Percentiles rank a stretch among this genome's conserved stretches.
These are phyloP conservation scores for Iguana delicatissima DNA, from an alignment of 2,797 vertebrate genomes.

Conservation along the genomic window DNA sequence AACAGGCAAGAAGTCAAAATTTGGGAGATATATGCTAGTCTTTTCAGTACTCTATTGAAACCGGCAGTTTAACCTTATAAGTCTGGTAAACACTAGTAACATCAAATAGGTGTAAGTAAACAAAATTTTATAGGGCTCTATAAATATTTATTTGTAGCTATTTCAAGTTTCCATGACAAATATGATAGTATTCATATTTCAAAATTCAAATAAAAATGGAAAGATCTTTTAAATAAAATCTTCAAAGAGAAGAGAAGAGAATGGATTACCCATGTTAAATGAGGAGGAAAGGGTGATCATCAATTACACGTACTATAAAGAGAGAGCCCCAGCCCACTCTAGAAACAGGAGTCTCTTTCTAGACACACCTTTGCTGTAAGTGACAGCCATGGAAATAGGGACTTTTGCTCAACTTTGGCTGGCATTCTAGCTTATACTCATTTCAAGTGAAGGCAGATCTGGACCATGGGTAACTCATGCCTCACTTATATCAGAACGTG, in stretches of 20 bases:
- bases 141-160: not conserved
- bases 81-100: not conserved
- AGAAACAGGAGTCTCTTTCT: not conserved
- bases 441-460: not conserved
- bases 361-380: not conserved
- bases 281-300: not conserved
- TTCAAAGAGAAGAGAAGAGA: not conserved
- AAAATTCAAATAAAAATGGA: not conserved
- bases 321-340: not conserved
- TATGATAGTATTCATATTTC: not conserved
- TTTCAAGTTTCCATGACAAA: not conserved
- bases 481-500: too few species aligned
- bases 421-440: not conserved
- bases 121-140: not conserved
- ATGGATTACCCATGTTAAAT: not conserved
- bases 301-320: not conserved
- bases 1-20: not conserved
- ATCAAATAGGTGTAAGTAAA: not conserved
- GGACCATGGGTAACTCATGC: not conserved
- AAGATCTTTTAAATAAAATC: not conserved
- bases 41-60: not conserved
- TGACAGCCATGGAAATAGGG: not conserved
- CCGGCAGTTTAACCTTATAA: not conserved
- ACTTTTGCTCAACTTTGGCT: not conserved
- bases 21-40: not conserved